These are phyloP conservation scores for Tenebrosternarchus preto DNA, from an alignment of 2,113 vertebrate species.

Conservation along the genomic window DNA sequence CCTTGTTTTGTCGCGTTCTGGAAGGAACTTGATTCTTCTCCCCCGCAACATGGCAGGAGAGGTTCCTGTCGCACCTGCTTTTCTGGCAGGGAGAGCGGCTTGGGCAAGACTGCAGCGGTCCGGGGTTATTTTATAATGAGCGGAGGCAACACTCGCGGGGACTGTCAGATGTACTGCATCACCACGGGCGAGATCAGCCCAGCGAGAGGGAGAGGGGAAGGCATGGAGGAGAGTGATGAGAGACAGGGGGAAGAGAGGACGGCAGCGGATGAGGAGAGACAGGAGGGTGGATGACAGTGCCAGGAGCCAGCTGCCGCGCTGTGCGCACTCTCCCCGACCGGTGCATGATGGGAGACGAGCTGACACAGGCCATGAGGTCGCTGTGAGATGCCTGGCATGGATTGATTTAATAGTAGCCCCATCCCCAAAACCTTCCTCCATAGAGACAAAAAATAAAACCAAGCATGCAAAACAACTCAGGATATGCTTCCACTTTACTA, in stretches of 20 bases:
- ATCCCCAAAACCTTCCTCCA: background rate
- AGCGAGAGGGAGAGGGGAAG: constrained; percentile 43
- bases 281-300: constrained; percentile 53
- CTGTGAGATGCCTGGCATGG: constrained; percentile 31
- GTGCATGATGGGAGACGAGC: constrained; percentile 51
- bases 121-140: constrained; percentile 58
- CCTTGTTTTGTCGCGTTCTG: constrained; percentile 48
- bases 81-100: constrained; percentile 46
- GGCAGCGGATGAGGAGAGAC: constrained; percentile 46
- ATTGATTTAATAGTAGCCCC: constrained; percentile 33
- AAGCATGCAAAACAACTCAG: constrained; percentile 1
- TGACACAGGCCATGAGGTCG: constrained; percentile 47
- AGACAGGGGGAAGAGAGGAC: constrained; percentile 41
- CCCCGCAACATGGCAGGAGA: constrained; percentile 46
- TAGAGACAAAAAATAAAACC: background rate
- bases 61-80: constrained; percentile 48
- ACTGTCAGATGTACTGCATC: constrained; percentile 52
- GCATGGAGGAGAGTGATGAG: constrained; percentile 51
- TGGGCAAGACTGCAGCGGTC: constrained; percentile 39
- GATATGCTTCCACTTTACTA: constrained; percentile 3
- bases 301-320: constrained; percentile 44
- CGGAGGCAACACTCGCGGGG: constrained; percentile 51
- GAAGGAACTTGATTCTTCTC: constrained; percentile 43
- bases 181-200: constrained; percentile 31
- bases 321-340: constrained; percentile 23